Base-by-base conservation (phyloP, 2,888 invertebrate genomes). In the Nasonia oneida region DNA sequence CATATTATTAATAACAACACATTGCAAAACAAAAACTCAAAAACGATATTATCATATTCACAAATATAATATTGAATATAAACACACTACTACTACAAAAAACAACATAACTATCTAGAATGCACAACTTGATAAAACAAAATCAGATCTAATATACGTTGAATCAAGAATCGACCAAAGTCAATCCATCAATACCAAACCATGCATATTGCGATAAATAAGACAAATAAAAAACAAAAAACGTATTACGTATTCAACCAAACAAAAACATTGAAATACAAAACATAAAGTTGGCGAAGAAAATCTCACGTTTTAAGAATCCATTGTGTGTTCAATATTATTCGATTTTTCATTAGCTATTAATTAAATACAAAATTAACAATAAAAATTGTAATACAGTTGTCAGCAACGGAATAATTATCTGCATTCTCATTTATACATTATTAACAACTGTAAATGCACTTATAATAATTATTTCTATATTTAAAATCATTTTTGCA, bases 151-250 rank as follows among this genome's bases (percentile, higher is more conserved):
- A 50, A 15, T 14, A 29, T 75, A 29, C 12, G 14, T 29, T 12
- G 6, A 50, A 29, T 2, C 14, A 77, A 6, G 33, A 71, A 57
- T 15, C 29, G 6, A 67, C 10, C 50, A 57, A 42, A 29, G 18
- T 29, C n/a, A 15, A n/a, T 80, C 15, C 29, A 39, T 37, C 53
- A 76, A 76, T 23, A 42, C 12, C 57, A 76, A 71, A 78, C 74
- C 85, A 85, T 85, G 85, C 85, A 74, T 57, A 57, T 64, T 23
- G 70, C 73, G 42, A 0, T 75, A 70, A 33, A 10, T 5, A 71
- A 71, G 39, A 79, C 64, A 80, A 76, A 80, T 14, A 50, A 79
- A 77, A 76, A 76, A 37, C 29, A 81, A 18, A 33, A 70, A 70
- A 61, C 23, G 2, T 23, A 61, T 61, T 50, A 76, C 29, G 70